Evolutionary conservation across 2,113 vertebrate genomes (phyloP).

Genomic region (Chinchilla lanigera): DNA sequence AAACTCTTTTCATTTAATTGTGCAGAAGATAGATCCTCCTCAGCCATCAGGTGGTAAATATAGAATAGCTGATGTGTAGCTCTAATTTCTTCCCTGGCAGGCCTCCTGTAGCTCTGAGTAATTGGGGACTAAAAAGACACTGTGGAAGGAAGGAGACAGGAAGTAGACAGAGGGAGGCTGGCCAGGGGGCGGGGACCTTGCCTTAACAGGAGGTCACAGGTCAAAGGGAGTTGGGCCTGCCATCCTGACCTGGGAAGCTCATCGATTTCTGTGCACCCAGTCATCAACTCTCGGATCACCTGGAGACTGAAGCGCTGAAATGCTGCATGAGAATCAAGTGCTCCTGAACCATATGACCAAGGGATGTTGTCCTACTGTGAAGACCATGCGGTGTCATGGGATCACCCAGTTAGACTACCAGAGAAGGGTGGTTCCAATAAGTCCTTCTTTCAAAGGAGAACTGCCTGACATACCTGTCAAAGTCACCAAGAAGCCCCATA

Average conservation of each 20-base stretch:
- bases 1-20: constrained; percentile 87
- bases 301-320: neutral
- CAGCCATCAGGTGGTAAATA: constrained; percentile 69
- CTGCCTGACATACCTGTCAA: neutral
- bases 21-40: constrained; percentile 78
- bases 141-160: constrained; percentile 54
- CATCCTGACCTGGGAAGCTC: too few relatives aligned
- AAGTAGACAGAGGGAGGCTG: neutral
- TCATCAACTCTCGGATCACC: neutral
- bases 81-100: constrained; percentile 76
- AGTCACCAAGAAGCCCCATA: neutral
- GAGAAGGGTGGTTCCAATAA: neutral
- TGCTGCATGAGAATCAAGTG: neutral
- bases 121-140: constrained; percentile 59
- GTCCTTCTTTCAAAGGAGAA: neutral
- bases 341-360: neutral
- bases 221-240: neutral
- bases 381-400: neutral
- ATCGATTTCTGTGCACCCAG: fast-evolving
- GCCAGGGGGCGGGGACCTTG: neutral
- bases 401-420: too few relatives aligned
- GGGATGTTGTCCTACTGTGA: too few relatives aligned
- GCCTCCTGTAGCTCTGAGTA: constrained; percentile 68
- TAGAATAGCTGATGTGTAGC: constrained; percentile 73
- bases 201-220: neutral